Evolutionary conservation across 1,140 invertebrate species (phyloP).

Genomic region (Phymastichus coffea): DNA sequence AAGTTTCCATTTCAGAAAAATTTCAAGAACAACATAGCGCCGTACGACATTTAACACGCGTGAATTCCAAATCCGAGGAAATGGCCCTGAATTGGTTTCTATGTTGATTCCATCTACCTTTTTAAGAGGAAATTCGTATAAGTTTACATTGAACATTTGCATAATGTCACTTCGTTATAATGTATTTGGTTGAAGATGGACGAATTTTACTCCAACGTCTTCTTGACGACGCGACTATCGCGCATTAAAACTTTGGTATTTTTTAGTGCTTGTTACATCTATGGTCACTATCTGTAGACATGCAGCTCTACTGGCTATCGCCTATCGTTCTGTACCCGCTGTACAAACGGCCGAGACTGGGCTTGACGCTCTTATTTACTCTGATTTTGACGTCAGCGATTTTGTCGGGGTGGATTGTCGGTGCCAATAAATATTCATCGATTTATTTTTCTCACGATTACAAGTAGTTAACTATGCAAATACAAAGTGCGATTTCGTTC

Average conservation of each 20-base stretch:
- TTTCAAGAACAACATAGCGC: too few species aligned
- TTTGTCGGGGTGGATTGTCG: background rate
- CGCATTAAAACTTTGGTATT: too few species aligned
- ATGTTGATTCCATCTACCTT: too few species aligned
- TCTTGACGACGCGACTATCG: too few species aligned
- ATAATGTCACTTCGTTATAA: background rate
- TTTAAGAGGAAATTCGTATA: too few species aligned
- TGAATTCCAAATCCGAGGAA: too few species aligned
- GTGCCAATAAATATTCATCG: constrained; percentile 1
- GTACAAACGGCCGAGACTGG: constrained; percentile 32
- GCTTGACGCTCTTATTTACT: constrained; percentile 16
- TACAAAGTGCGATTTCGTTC: background rate
- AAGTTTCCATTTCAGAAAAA: too few species aligned
- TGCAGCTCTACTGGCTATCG: constrained; percentile 47
- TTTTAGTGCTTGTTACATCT: constrained; percentile 46
- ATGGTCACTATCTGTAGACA: constrained; percentile 53
- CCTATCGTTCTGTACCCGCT: constrained; percentile 47
- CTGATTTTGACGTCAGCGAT: background rate
- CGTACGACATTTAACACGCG: too few species aligned
- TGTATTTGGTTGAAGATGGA: background rate
- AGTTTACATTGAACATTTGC: too few species aligned
- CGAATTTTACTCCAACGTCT: background rate
- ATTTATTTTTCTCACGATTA: background rate
- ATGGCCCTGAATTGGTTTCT: too few species aligned
- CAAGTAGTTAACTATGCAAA: background rate